Evolutionary conservation across 2,888 invertebrate genomes (phyloP).

Genomic region (Dione juno): DNA sequence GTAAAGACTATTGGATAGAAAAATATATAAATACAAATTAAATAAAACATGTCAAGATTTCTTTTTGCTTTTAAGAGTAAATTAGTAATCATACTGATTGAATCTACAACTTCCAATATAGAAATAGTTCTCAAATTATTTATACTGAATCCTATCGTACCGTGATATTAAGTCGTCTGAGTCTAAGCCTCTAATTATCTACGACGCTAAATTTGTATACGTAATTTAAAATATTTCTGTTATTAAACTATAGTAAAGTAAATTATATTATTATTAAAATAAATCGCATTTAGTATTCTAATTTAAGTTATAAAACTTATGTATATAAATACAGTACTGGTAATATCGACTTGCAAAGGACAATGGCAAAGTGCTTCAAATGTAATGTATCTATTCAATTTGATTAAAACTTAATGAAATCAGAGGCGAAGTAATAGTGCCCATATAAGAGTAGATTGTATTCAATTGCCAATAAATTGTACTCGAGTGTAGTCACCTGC

Average conservation of each 20-base stretch:
- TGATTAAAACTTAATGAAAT: slow-evolving; percentile 13
- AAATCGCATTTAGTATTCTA: neutral
- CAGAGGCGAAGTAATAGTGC: slow-evolving; percentile 7
- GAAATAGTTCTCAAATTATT: too few species aligned
- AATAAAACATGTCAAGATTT: too few species aligned
- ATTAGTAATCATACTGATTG: too few species aligned
- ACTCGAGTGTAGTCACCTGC: neutral
- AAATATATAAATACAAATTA: too few species aligned
- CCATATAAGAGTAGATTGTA: neutral
- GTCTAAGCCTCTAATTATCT: too few species aligned
- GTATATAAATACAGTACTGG: neutral
- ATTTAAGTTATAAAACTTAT: neutral
- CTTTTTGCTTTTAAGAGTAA: too few species aligned
- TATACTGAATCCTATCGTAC: too few species aligned
- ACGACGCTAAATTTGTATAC: too few species aligned
- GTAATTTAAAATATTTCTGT: too few species aligned
- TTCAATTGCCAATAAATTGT: slow-evolving; percentile 10
- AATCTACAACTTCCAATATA: too few species aligned
- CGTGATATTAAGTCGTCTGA: too few species aligned
- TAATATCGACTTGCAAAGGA: neutral
- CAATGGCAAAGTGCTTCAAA: slow-evolving; percentile 9
- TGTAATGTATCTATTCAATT: slow-evolving; percentile 12
- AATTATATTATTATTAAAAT: neutral
- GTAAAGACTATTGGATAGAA: too few species aligned
- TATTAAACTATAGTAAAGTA: neutral